phyloP scores from a whole-genome alignment of 2,888 invertebrate species.

The Dyspetes luteomarginatus region DNA sequence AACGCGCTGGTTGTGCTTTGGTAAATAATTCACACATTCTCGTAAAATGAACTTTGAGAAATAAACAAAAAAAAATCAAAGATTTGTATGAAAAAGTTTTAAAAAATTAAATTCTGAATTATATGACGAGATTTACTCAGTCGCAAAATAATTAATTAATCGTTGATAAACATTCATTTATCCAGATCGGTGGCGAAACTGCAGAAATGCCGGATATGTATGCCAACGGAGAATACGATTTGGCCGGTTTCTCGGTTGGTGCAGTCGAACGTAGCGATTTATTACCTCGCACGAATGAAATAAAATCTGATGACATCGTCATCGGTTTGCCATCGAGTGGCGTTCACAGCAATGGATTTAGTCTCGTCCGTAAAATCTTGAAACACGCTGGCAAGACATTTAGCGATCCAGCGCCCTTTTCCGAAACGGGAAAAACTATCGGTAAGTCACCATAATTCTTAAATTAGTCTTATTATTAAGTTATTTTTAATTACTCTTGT shows the following conservation, averaged over 20 bases:
- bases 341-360: conserved; percentile 97
- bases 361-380: conserved; percentile 92
- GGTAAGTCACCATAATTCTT: no score
- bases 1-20: conserved; percentile 93
- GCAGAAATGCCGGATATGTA: conserved; percentile 99
- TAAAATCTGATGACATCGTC: conserved; percentile 90
- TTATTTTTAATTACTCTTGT: no score
- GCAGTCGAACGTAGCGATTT: conserved; percentile 92
- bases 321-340: conserved; percentile 96
- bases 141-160: no score
- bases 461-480: no score
- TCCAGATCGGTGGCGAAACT: conserved; percentile 94
- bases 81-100: no score
- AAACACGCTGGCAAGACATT: conserved; percentile 87
- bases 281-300: conserved; percentile 88
- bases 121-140: no score
- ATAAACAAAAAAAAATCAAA: no score
- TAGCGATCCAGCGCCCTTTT: conserved; percentile 89
- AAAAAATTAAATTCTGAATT: no score
- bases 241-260: conserved; percentile 98
- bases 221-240: conserved; percentile 93
- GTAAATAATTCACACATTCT: no score
- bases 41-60: no score
- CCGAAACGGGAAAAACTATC: conserved; percentile 87
- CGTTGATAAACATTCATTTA: no score